A percentile compares a stretch with the other conserved stretches of the same genome.
Conservation (phyloP, 2,797 vertebrate genomes). For the Semotilus atromaculatus region DNA sequence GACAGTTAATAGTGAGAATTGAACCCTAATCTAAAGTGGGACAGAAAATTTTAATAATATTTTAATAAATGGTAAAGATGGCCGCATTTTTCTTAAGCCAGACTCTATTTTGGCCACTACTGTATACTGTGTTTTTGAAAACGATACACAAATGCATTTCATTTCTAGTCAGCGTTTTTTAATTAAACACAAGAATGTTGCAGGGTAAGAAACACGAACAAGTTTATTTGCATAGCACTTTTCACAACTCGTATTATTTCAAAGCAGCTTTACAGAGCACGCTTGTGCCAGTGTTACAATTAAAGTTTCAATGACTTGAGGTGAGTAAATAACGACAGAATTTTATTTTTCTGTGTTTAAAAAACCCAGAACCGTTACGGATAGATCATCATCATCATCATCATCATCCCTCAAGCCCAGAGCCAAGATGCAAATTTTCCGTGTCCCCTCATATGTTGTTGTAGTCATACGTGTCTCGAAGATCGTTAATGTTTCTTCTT, state of each 20-base stretch:
- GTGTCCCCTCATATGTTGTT: slow-evolving; percentile 41
- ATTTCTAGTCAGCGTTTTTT: slow-evolving; percentile 1
- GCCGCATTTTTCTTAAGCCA: no score
- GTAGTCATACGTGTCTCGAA: slow-evolving; percentile 50
- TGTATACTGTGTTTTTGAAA: neutral
- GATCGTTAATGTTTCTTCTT: slow-evolving; percentile 36
- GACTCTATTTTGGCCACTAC: no score
- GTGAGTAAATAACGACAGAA: neutral
- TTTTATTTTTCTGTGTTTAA: neutral
- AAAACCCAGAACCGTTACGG: neutral
- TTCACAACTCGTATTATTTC: neutral
- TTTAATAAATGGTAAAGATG: no score
- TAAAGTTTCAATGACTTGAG: neutral
- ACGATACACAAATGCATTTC: neutral
- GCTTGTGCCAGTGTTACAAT: neutral
- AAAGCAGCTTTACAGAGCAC: neutral
- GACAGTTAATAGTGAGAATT: no score
- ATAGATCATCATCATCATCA: neutral
- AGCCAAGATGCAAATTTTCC: slow-evolving; percentile 31
- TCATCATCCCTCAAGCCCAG: neutral
- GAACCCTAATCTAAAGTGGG: no score
- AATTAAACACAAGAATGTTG: neutral
- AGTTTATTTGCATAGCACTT: neutral
- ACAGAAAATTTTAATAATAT: no score
- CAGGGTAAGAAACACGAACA: no score